Percentiles rank a stretch among this genome's conserved stretches.
These are phyloP conservation scores for Rhabdophis nuchalis DNA, from an alignment of 2,797 vertebrate genomes.

Conservation along the genomic window DNA sequence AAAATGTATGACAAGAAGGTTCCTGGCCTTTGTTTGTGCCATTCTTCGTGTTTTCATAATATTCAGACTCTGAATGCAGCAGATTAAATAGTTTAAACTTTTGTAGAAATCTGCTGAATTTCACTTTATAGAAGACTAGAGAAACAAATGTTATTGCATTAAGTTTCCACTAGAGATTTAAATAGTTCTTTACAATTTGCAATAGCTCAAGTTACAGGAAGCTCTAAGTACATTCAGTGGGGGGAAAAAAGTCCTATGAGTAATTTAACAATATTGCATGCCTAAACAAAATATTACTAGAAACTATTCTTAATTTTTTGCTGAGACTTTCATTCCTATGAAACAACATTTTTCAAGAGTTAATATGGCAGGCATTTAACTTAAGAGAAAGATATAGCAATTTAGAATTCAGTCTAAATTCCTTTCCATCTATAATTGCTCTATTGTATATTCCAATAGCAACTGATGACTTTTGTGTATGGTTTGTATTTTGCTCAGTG, in stretches of 20 bases:
- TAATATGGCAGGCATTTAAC: slow-evolving; percentile 19
- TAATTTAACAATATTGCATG: slow-evolving; percentile 43
- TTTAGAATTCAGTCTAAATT: background rate
- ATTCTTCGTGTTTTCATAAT: background rate
- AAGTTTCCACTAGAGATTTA: slow-evolving; percentile 36
- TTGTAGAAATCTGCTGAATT: slow-evolving; percentile 38
- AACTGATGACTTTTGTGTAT: background rate
- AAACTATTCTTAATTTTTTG: slow-evolving; percentile 29
- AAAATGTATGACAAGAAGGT: background rate
- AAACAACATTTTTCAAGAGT: background rate
- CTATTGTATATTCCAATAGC: rapidly evolving
- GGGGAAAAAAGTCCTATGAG: slow-evolving; percentile 19
- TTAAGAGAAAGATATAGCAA: background rate
- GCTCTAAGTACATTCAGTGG: background rate
- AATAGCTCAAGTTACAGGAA: slow-evolving; percentile 40
- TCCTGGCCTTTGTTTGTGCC: slow-evolving; percentile 1
- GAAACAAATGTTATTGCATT: slow-evolving; percentile 33
- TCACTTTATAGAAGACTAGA: slow-evolving; percentile 6
- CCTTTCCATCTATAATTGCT: background rate
- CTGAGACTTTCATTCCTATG: background rate
- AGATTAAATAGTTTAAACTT: slow-evolving; percentile 24
- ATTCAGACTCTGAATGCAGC: background rate
- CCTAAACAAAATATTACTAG: slow-evolving; percentile 34
- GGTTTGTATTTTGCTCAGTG: slow-evolving; percentile 15
- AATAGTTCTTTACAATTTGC: slow-evolving; percentile 15